Base-by-base conservation (phyloP, 2,888 invertebrate genomes). In the Machimus rusticus region DNA sequence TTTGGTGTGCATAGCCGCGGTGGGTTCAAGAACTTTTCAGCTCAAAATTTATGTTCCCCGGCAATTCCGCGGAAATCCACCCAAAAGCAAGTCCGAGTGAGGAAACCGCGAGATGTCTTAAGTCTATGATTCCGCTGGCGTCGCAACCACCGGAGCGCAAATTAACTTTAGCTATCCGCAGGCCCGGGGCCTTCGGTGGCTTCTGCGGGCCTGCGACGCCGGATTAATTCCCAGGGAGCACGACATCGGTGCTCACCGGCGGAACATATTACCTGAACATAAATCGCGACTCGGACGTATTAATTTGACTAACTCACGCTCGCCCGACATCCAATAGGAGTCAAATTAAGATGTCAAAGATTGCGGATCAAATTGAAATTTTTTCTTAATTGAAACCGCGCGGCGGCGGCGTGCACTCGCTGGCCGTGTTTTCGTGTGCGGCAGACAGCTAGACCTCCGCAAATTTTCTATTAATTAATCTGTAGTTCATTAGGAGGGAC, bases 301-400 rank as follows among this genome's bases (percentile, higher is more conserved):
- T 88, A 88, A 88, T 88, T 88, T 88, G 88, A 88, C 87, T 86
- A 88, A 76, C 79, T 88, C 88, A 88, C 88, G 88, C 88, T 88
- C 79, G 82, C 76, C 85, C 79, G 78, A 39, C 78, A 79, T 46
- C 86, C 88, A 81, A 87, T 81, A 34, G 81, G 85, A 87, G 86
- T 86, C 88, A 87, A 88, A 88, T 88, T 88, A 88, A 88, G 88
- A 88, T 88, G 88, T 88, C 88, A 74, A 88, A 87, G 88, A 88
- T 88, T 88, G 74, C 82, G 87, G 81, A 88, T 88, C 88, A 87
- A 87, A 88, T 87, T 87, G 88, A 85, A 87, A 88, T 87, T 87
- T 87, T 78, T 88, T 86, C 88, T 88, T 88, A 87, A 88, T 88
- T 88, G 88, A 88, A 88, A 88, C 79, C 78, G 66, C 66, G 66